These are phyloP conservation scores for Callyntrura sp. DNA, from an alignment of 2,888 invertebrate species.

Conservation along the genomic window DNA sequence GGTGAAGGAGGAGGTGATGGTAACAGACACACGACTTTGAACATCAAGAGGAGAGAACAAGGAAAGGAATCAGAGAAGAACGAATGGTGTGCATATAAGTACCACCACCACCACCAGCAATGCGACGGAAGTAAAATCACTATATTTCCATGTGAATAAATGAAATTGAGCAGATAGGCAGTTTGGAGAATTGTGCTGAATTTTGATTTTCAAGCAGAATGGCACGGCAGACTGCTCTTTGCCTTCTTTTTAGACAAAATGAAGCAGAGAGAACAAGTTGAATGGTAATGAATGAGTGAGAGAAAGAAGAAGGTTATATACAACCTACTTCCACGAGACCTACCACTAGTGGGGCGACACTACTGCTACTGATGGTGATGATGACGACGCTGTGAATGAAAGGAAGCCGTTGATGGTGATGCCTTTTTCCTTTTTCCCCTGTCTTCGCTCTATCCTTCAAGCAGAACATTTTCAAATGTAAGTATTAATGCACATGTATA, in stretches of 20 bases:
- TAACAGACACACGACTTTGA: slow-evolving; percentile 22
- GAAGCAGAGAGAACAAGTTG: slow-evolving; percentile 35
- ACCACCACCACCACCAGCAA: slow-evolving; percentile 51
- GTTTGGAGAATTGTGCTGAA: slow-evolving; percentile 70
- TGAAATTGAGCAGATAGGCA: slow-evolving; percentile 75
- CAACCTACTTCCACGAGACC: no score
- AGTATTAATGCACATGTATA: no score
- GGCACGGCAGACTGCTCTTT: no score
- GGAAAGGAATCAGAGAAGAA: slow-evolving; percentile 39
- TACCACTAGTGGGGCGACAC: neutral
- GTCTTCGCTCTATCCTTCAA: slow-evolving; percentile 43
- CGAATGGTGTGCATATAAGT: neutral
- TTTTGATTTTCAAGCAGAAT: slow-evolving; percentile 67
- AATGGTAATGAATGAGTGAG: slow-evolving; percentile 67
- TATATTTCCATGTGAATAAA: slow-evolving; percentile 77
- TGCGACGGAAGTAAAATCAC: slow-evolving; percentile 75
- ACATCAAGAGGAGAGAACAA: slow-evolving; percentile 7
- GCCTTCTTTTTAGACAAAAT: slow-evolving; percentile 7
- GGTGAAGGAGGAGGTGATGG: slow-evolving; percentile 59
- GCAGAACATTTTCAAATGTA: slow-evolving; percentile 12
- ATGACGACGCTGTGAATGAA: slow-evolving; percentile 73
- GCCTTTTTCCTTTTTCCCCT: slow-evolving; percentile 62
- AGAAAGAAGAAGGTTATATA: slow-evolving; percentile 49
- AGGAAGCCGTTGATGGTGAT: slow-evolving; percentile 70
- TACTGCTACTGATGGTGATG: slow-evolving; percentile 42